Base-by-base conservation (phyloP, 2,113 vertebrate genomes). In the Pachypanchax playfairii region DNA sequence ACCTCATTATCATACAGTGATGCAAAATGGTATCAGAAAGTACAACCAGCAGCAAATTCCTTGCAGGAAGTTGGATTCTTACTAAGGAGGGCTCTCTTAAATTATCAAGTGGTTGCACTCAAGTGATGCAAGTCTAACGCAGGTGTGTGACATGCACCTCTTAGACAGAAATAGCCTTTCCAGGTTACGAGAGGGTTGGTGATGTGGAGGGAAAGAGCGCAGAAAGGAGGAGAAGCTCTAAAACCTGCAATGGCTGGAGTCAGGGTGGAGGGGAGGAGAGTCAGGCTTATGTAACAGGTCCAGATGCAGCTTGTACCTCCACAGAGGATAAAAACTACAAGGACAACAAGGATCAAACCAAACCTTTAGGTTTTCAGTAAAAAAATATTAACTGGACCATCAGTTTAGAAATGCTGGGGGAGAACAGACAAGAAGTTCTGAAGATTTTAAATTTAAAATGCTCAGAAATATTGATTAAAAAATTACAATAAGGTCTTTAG, bases 271-370 rank as follows among this genome's bases (percentile, higher is more conserved):
- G n/a, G n/a, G n/a, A n/a, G n/a, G n/a, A n/a, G n/a, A n/a, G n/a
- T n/a, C n/a, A 35, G 29, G 7, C 75, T 90, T 88, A 88, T 73
- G 73, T 90, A 90, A 89, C 69, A 55, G 61, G 66, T 80, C 79
- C 76, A 81, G 78, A 86, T 84, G 83, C 60, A 42, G 65, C 55
- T 65, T 62, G 38, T 42, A 80, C 74, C 73, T 81, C 72, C 63
- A 73, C 63, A 65, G 63, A 77, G 85, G 83, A 83, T 75, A 77
- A 67, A 58, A 67, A 84, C 48, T 71, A 56, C 78, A 67, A 82
- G 72, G 83, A 70, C 69, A 65, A 53, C 8, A 17, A 29, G 47
- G 75, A 83, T 86, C 70, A 79, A 80, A 76, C 65, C 57, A 75
- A 65, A 60, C 61, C 41, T 85, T 65, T 73, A 66, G 74, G 72